Evolutionary conservation across 2,888 invertebrate species (phyloP).

Genomic region (Therioaphis trifolii): DNA sequence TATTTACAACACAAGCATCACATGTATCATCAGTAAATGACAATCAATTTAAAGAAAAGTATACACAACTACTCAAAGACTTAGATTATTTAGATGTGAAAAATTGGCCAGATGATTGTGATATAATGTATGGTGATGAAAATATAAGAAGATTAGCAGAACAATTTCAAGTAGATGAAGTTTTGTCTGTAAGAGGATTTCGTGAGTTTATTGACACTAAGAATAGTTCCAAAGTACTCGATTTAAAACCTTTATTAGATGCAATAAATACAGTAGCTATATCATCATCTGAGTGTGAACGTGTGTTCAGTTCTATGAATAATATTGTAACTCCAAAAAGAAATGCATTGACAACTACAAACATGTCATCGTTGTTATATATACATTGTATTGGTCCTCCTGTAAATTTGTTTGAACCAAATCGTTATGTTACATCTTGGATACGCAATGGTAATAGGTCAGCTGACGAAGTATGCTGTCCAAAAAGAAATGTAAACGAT

Average conservation of each 20-base stretch:
- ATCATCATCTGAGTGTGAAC: conserved; percentile 19
- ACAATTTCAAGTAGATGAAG: conserved; percentile 32
- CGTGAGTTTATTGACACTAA: background rate
- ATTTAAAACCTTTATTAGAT: conserved; percentile 24
- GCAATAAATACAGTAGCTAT: conserved; percentile 18
- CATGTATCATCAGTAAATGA: conserved; percentile 29
- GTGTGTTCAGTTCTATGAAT: conserved; percentile 16
- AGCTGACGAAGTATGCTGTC: too few relatives aligned
- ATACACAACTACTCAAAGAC: conserved; percentile 18
- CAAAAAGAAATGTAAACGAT: too few relatives aligned
- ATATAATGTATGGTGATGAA: conserved; percentile 16
- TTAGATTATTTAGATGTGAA: conserved; percentile 19
- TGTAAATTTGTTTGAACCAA: conserved; percentile 20
- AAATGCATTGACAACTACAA: conserved; percentile 27
- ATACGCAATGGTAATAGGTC: conserved; percentile 9
- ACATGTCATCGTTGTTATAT: conserved; percentile 26
- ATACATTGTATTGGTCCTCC: conserved; percentile 3
- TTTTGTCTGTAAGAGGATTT: conserved; percentile 26
- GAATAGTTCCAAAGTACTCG: background rate
- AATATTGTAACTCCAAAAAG: conserved; percentile 27
- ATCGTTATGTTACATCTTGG: background rate
- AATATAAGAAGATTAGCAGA: conserved; percentile 28
- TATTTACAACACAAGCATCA: conserved; percentile 26
- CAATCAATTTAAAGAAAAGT: conserved; percentile 13
- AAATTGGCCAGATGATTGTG: conserved; percentile 12